Evolutionary conservation across 92 coral and sea anemone species (phyloP).

Genomic region (Chrysogorgia sp.): DNA sequence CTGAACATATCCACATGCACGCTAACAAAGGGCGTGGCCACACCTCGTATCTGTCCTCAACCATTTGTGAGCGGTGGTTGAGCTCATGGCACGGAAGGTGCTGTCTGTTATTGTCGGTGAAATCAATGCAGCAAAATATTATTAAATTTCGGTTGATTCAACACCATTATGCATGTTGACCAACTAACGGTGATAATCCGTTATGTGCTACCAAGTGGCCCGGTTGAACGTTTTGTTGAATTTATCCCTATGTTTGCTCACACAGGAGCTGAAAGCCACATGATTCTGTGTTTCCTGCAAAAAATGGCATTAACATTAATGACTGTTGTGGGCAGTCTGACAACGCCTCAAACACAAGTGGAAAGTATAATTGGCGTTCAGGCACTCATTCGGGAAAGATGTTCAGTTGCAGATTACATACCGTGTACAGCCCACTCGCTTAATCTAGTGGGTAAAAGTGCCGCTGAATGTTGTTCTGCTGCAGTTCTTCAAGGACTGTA

Average conservation of each 20-base stretch:
- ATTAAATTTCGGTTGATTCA: slow-evolving; percentile 17
- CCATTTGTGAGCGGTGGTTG: slow-evolving; percentile 17
- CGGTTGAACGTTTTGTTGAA: slow-evolving; percentile 28
- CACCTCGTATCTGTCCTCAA: slow-evolving; percentile 1
- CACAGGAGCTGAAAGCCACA: slow-evolving; percentile 9
- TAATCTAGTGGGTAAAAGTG: too few relatives aligned
- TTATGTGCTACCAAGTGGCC: slow-evolving; percentile 24
- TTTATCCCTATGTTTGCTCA: slow-evolving; percentile 34
- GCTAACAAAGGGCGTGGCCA: slow-evolving; percentile 43
- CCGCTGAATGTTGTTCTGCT: too few relatives aligned
- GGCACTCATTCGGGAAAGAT: slow-evolving; percentile 2
- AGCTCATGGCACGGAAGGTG: slow-evolving; percentile 13
- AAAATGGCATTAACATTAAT: neutral
- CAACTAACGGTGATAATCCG: slow-evolving; percentile 27
- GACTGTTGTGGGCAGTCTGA: neutral
- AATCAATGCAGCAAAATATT: slow-evolving; percentile 19
- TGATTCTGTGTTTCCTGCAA: neutral
- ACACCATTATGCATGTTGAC: slow-evolving; percentile 23
- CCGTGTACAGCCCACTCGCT: slow-evolving; percentile 9
- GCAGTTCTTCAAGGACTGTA: too few relatives aligned
- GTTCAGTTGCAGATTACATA: neutral
- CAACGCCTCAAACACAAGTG: slow-evolving; percentile 16
- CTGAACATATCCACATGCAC: slow-evolving; percentile 24
- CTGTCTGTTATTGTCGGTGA: slow-evolving; percentile 16
- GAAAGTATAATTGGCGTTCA: slow-evolving; percentile 20